Evolutionary conservation across 2,888 invertebrate species (phyloP).

Genomic region (Morpho deidamia): DNA sequence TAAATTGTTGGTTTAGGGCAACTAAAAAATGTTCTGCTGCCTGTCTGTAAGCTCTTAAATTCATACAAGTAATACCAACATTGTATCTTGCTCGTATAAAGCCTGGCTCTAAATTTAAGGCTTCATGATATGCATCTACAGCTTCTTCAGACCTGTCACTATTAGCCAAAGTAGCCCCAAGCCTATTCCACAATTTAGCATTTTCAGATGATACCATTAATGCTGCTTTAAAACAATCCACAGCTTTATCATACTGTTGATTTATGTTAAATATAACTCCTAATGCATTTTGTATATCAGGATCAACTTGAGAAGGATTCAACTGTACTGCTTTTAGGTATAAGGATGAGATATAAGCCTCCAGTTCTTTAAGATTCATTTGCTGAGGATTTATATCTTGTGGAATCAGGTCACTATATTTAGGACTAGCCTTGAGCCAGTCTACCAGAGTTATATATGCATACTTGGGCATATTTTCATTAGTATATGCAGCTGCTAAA

Average conservation of each 20-base stretch:
- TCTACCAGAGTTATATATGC: conserved; percentile 89
- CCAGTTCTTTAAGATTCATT: conserved; percentile 65
- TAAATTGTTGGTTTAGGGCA: conserved; percentile 94
- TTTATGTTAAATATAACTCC: conserved; percentile 97
- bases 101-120: conserved; percentile 94
- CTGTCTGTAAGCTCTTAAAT: conserved; percentile 95
- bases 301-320: conserved; percentile 86
- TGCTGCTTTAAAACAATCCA: conserved; percentile 96
- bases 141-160: conserved; percentile 97
- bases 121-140: conserved; percentile 95
- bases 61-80: conserved; percentile 98
- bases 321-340: conserved; percentile 89
- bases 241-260: conserved; percentile 96
- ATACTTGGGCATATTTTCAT: conserved; percentile 95
- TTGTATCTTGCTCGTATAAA: conserved; percentile 98
- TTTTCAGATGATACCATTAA: conserved; percentile 88
- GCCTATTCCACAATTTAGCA: conserved; percentile 96
- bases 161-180: conserved; percentile 98
- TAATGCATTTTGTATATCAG: conserved; percentile 95
- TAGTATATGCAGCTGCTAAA: conserved; percentile 95
- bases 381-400: conserved; percentile 63
- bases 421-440: conserved; percentile 89
- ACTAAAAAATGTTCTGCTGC: conserved; percentile 97
- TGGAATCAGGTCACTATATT: conserved; percentile 86
- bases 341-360: conserved; percentile 83